These are phyloP conservation scores for Falco columbarius DNA, from an alignment of 2,797 vertebrate species.

Conservation along the genomic window DNA sequence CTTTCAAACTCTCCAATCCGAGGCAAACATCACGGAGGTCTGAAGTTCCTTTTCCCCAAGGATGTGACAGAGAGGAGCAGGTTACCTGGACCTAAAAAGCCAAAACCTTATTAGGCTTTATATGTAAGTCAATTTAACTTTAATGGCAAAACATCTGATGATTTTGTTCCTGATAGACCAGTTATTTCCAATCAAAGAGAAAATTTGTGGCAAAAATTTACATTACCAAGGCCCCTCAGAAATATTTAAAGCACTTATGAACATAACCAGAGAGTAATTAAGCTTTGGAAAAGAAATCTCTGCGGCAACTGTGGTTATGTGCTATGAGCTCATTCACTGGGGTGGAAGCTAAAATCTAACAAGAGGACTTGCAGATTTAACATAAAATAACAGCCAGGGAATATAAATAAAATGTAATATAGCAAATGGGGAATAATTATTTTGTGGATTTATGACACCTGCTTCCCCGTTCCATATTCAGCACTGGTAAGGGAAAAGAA, in stretches of 20 bases:
- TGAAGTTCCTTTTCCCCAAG: background rate
- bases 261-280: constrained; percentile 25
- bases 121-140: background rate
- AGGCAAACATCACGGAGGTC: background rate
- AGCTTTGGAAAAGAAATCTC: constrained; percentile 31
- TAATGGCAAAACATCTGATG: background rate
- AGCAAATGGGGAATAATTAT: constrained; percentile 68
- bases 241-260: constrained; percentile 19
- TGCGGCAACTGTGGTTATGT: constrained; percentile 8
- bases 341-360: constrained; percentile 45
- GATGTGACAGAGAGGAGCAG: background rate
- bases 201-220: background rate
- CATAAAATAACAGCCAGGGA: constrained; percentile 49
- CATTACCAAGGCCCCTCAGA: background rate
- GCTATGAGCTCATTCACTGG: background rate
- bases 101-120: background rate
- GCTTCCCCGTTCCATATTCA: constrained; percentile 26
- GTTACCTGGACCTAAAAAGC: background rate
- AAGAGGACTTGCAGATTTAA: constrained; percentile 45
- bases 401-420: constrained; percentile 63
- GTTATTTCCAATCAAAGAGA: background rate
- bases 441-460: constrained; percentile 65
- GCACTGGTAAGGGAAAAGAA: constrained; percentile 33
- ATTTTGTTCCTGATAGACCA: background rate
- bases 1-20: background rate